Evolutionary conservation across 2,888 invertebrate species (phyloP), one percentile per base, ranked within the genome.

Genomic region (Amphipoea lucens): DNA sequence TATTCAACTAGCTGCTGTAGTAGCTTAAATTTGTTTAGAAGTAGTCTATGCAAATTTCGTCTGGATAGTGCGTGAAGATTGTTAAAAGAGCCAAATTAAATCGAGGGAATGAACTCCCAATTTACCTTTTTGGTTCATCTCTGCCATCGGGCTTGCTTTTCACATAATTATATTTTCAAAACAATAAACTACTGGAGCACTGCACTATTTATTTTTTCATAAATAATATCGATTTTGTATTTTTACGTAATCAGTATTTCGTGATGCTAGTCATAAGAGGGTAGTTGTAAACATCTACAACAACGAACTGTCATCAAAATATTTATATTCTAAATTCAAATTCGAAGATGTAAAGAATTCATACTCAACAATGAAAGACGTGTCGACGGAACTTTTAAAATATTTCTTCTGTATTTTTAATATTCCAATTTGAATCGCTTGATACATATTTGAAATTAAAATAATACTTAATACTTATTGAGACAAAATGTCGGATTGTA

Each of bases 301-400:
- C 14, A 23, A 29, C 3, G 29, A 78, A 40, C 48, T 42, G 29
- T 62, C 60, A 66, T 36, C 2, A 2, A 45, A 51, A 36, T 42
- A 12, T 66, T 23, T 60, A 17, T 45, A 12, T 85, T 83, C 82
- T n/a, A 85, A 74, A 77, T 85, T 83, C 67, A 70, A 83, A 84
- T 69, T 45, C n/a, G 4, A 40, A 23, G 0, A 45, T 42, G 7
- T 60, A 63, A 42, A 40, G 12, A 57, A 76, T 57, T 48, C 1
- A 36, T 12, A 40, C 12, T 40, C 2, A 62, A 51, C n/a, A 42
- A 29, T 20, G 12, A 3, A 75, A 7, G 12, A 29, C 29, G 23
- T 73, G 29, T 23, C 17, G 17, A 51, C n/a, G 51, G 9, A 29
- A 48, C 4, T 51, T 54, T 40, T 1, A 51, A 45, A 48, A 72